Percentiles rank a stretch among this genome's conserved stretches.
phyloP scores from a whole-genome alignment of 2,113 vertebrate species.

The Bubalus kerabau region DNA sequence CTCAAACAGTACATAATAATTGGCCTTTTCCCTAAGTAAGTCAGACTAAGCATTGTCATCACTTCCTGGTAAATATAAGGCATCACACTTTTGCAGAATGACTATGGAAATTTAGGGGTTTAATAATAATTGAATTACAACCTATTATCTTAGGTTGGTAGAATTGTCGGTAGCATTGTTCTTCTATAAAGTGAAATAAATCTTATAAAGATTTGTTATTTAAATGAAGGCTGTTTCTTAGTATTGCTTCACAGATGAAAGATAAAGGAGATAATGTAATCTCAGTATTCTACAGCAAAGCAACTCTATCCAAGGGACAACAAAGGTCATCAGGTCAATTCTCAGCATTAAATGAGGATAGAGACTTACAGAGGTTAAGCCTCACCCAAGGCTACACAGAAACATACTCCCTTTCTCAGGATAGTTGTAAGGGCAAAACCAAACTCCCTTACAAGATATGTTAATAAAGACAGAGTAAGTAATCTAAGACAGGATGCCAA shows the following conservation, averaged over 20 bases:
- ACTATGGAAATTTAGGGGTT: neutral
- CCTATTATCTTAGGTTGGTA: neutral
- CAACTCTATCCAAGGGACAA: neutral
- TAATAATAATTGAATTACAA: constrained; percentile 1
- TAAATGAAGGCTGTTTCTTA: neutral
- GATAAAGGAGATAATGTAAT: neutral
- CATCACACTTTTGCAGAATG: neutral
- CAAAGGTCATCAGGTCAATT: neutral
- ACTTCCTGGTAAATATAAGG: neutral
- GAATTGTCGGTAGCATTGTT: neutral
- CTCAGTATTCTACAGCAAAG: neutral
- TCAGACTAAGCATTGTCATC: neutral
- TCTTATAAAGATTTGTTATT: neutral
- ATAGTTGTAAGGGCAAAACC: neutral
- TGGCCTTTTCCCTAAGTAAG: neutral
- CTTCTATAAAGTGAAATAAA: neutral
- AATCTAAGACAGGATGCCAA: neutral
- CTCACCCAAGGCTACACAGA: neutral
- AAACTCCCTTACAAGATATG: neutral
- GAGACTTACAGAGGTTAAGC: neutral
- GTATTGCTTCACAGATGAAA: neutral
- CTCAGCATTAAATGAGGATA: neutral
- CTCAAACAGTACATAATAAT: neutral
- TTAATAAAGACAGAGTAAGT: neutral
- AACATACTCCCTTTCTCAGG: neutral